Base-by-base conservation (phyloP, 2,888 invertebrate genomes). In the Diplolepis rosae region DNA sequence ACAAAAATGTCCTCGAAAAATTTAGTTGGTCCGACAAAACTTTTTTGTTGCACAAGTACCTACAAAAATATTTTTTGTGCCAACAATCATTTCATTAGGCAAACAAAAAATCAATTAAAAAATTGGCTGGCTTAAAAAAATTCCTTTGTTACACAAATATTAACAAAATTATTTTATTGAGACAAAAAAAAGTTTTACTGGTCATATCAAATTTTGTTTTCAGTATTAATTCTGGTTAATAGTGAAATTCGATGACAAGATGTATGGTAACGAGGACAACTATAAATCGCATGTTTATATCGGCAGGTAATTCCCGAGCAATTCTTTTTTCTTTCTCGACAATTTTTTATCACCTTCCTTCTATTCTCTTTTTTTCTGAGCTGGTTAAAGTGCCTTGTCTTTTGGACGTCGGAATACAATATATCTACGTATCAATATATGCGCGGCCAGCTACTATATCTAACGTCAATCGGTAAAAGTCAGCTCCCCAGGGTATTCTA, bases 231-330 rank as follows among this genome's bases (percentile, higher is more conserved):
- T n/a, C 7, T 48, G 7, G 13, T 24, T 27, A 66, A 15, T 42
- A 66, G 54, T 27, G 45, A 28, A 52, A 51, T 13, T 32, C 22
- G 13, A 13, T 4, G 28, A 13, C 1, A 18, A 15, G 28, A 22
- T 4, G 9, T 22, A n/a, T n/a, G n/a, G n/a, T n/a, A 56, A 54
- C 30, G 32, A 54, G 30, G 18, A 56, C n/a, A 51, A 35, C 51
- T 67, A 67, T 68, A 68, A 71, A 71, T 65, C 48, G 32, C 35
- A 30, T 2, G 45, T 28, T 68, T 48, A 56, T 68, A 68, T 68
- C 68, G 68, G 35, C 65, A 68, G 39, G 71, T 71, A 68, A 65
- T 71, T 65, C 52, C 42, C n/a, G 35, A 56, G 56, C 35, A 56
- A 56, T 56, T 32, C 35, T 22, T 18, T 42, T 54, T 3, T 18